phyloP scores from a whole-genome alignment of 2,797 vertebrate genomes.

The Rhadinocentrus ornatus region DNA sequence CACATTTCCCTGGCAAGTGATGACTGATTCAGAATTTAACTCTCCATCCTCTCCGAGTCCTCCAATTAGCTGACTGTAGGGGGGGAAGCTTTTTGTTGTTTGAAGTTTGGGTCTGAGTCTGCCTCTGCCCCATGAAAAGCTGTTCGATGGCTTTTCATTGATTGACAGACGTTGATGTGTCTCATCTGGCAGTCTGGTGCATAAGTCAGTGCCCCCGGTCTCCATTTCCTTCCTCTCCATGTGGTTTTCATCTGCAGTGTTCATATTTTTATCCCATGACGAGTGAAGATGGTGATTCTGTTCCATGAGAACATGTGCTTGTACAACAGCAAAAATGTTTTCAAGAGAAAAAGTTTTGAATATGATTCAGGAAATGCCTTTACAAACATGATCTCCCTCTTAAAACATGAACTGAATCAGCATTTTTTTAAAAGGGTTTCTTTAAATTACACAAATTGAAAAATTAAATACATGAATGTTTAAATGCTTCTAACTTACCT shows the following conservation, averaged over 20 bases:
- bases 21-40: not conserved
- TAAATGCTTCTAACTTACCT: conserved; percentile 22
- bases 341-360: conserved; percentile 43
- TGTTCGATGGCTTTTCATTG: conserved; percentile 25
- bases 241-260: conserved; percentile 32
- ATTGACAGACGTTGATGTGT: conserved; percentile 11
- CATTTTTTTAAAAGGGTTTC: not conserved
- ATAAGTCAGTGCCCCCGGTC: conserved; percentile 40
- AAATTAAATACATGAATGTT: not conserved
- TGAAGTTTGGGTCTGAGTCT: conserved; percentile 69
- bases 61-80: conserved; percentile 71
- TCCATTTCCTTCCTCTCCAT: conserved; percentile 41
- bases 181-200: conserved; percentile 31
- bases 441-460: not conserved
- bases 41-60: conserved; percentile 57
- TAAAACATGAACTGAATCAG: not conserved
- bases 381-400: not conserved
- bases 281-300: conserved; percentile 7
- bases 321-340: conserved; percentile 46
- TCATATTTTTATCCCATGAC: conserved; percentile 33
- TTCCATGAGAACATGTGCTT: conserved; percentile 43
- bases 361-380: conserved; percentile 34
- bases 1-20: not conserved
- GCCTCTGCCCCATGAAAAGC: conserved; percentile 15
- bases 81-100: conserved; percentile 73